Conservation (phyloP, 2,888 invertebrate species). For the Melieria crassipennis region DNA sequence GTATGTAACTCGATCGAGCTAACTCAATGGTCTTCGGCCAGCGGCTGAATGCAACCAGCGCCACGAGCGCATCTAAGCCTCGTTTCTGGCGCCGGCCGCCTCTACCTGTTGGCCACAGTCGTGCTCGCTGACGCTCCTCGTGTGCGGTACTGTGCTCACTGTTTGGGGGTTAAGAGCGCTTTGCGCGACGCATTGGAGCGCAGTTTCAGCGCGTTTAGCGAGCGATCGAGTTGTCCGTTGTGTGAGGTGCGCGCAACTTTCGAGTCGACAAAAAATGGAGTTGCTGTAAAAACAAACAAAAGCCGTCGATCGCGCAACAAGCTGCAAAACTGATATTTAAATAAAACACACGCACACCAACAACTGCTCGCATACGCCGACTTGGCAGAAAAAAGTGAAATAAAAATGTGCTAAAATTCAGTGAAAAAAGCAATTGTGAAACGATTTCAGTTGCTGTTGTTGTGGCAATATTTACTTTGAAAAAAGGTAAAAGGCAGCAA, state of each 20-base stretch:
- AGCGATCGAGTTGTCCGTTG: constrained; percentile 52
- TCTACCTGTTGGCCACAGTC: not conserved
- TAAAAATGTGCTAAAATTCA: too few species aligned
- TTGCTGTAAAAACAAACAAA: constrained; percentile 2
- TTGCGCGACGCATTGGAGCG: constrained; percentile 51
- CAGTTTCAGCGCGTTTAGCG: constrained; percentile 57
- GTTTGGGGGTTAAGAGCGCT: constrained; percentile 55
- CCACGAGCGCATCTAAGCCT: not conserved
- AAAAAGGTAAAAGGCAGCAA: too few species aligned
- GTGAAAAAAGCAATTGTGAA: too few species aligned
- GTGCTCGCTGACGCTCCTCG: not conserved
- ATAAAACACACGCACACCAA: too few species aligned
- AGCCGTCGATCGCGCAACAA: too few species aligned
- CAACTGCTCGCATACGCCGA: too few species aligned
- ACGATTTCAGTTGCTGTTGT: too few species aligned
- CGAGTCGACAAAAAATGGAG: constrained; percentile 12
- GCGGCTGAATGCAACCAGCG: not conserved
- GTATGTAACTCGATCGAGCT: too few species aligned
- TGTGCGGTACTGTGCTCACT: not conserved
- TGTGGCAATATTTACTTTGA: too few species aligned
- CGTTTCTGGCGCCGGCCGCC: constrained; percentile 10
- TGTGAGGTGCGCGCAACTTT: not conserved
- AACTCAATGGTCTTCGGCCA: too few species aligned
- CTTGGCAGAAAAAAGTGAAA: too few species aligned
- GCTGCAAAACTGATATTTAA: too few species aligned